Base-by-base conservation (phyloP, 2,888 invertebrate genomes). In the Strigamia transsilvanica region DNA sequence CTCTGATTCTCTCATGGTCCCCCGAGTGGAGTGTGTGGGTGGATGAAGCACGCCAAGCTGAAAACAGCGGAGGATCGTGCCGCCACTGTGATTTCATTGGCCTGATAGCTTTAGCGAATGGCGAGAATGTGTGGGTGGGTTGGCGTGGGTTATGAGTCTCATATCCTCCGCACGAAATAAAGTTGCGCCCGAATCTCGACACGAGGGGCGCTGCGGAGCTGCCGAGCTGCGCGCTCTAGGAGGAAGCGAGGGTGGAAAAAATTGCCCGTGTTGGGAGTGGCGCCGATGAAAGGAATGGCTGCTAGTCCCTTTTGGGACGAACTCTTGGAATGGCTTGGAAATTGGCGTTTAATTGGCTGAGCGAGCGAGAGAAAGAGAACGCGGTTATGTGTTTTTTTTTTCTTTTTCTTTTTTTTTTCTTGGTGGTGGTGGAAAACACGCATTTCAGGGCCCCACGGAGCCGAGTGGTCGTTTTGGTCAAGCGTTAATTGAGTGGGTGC, bases 91-190 rank as follows among this genome's bases (percentile, higher is more conserved):
- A 66, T 66, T 66, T 66, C 61, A 66, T 66, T 66, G 61, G 61
- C 61, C 61, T 66, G 61, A 66, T 66, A 66, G 61, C 61, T 66
- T 66, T 66, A 66, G 61, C 61, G 61, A 66, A 66, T 66, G 61
- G 61, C 46, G 46, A 4, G 46, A 46, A 46, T 46, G 46, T 13
- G 46, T 46, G 46, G 46, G 46, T 46, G 46, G 46, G 46, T 46
- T 13, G 46, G 46, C 46, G 46, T 21, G 61, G 61, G 61, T 66
- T 66, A 66, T 66, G 61, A 23, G 61, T 23, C 61, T 66, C 61
- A 66, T 66, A 66, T 66, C 61, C 61, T 66, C 61, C 61, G 23
- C 61, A 66, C 61, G 61, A 66, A 66, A 66, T 66, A 66, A 66
- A 66, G 21, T 66, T 66, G 61, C 21, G 61, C 61, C 61, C 61